Percentiles rank a stretch among this genome's conserved stretches.
phyloP scores from a whole-genome alignment of 2,113 vertebrate genomes.

The Greenwoodochromis staneri region DNA sequence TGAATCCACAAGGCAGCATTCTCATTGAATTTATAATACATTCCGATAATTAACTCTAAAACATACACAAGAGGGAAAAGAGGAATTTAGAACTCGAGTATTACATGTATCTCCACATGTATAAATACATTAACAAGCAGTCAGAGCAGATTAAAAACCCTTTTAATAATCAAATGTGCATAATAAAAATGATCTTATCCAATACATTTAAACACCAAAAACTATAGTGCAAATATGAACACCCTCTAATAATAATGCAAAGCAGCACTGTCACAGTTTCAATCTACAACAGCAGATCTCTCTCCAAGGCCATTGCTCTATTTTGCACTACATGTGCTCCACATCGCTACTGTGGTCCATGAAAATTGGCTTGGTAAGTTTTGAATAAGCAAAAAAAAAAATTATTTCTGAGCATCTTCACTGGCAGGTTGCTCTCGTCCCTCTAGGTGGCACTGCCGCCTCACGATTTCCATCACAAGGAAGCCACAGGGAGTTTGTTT shows the following conservation, averaged over 20 bases:
- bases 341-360: not conserved
- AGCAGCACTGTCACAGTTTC: not conserved
- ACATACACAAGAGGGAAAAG: not conserved
- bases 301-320: not conserved
- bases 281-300: not conserved
- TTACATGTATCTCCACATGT: not conserved
- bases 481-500: not conserved
- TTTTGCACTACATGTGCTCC: not conserved
- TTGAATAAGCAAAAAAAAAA: not conserved
- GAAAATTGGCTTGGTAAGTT: not conserved
- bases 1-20: not conserved
- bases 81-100: not conserved
- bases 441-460: conserved; percentile 58
- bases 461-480: not conserved
- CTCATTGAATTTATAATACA: not conserved
- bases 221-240: not conserved
- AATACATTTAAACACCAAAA: not conserved
- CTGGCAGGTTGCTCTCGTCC: not conserved
- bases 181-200: not conserved
- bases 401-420: not conserved
- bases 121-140: not conserved
- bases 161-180: not conserved
- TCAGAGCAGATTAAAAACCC: not conserved
- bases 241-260: not conserved
- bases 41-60: not conserved